phyloP scores from a whole-genome alignment of 2,797 vertebrate species.

The Sebastes oblongus region DNA sequence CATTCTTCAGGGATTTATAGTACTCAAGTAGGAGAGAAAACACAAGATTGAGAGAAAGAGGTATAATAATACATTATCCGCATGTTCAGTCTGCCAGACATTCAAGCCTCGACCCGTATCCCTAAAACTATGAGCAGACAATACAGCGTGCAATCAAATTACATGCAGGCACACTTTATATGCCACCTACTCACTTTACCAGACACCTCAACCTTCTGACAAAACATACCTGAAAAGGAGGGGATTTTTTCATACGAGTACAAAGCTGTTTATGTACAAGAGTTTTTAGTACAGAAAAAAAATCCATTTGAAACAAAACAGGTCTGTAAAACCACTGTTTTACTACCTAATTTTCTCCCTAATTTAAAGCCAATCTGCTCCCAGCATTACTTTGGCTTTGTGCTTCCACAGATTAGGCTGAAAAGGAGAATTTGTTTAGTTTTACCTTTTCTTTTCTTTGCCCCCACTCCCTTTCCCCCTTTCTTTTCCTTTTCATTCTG shows the following conservation, averaged over 20 bases:
- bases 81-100: conserved; percentile 61
- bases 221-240: conserved; percentile 4
- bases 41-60: conserved; percentile 35
- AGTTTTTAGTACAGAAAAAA: conserved; percentile 32
- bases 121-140: conserved; percentile 19
- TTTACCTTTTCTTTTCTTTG: conserved; percentile 49
- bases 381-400: conserved; percentile 54
- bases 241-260: background rate
- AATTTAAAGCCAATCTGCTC: conserved; percentile 56
- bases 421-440: conserved; percentile 66
- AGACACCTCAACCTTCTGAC: conserved; percentile 25
- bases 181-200: conserved; percentile 44
- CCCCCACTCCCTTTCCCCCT: background rate
- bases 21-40: conserved; percentile 41
- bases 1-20: conserved; percentile 59
- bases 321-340: conserved; percentile 63
- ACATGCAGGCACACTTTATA: conserved; percentile 21
- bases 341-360: conserved; percentile 69
- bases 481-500: conserved; percentile 54
- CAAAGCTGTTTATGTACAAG: conserved; percentile 46
- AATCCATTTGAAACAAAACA: conserved; percentile 52
- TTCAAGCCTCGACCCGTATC: conserved; percentile 24
- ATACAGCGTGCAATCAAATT: conserved; percentile 44
- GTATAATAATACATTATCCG: conserved; percentile 56
- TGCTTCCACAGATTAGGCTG: conserved; percentile 50